Percentiles rank a stretch among this genome's conserved stretches.
These are phyloP conservation scores for Tinea semifulvella DNA, from an alignment of 2,888 invertebrate species.

Conservation along the genomic window DNA sequence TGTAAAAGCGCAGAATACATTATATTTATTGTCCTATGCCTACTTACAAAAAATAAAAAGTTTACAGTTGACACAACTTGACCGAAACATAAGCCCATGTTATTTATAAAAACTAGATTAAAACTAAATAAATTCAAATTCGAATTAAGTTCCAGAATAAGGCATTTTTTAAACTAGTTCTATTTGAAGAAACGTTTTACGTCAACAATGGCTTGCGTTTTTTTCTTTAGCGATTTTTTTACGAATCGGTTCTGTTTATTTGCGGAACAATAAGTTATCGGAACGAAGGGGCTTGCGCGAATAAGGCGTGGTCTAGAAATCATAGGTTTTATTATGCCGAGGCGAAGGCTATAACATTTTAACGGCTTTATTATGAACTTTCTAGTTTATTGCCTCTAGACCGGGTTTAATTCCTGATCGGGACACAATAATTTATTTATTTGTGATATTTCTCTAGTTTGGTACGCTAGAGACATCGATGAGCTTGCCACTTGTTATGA, in stretches of 20 bases:
- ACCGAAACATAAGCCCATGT: too few species aligned
- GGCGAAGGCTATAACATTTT: slow-evolving; percentile 25
- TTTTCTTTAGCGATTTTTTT: slow-evolving; percentile 1
- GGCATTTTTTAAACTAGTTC: not conserved
- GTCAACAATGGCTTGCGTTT: slow-evolving; percentile 10
- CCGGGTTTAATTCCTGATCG: too few species aligned
- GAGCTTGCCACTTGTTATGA: too few species aligned
- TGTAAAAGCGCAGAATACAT: too few species aligned
- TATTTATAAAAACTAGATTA: too few species aligned
- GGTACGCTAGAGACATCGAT: too few species aligned
- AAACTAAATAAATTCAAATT: not conserved
- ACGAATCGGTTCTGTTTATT: not conserved
- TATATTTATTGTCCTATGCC: too few species aligned
- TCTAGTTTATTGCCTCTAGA: too few species aligned
- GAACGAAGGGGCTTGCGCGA: slow-evolving; percentile 12
- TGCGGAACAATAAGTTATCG: slow-evolving; percentile 9
- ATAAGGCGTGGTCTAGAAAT: slow-evolving; percentile 11
- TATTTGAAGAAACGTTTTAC: not conserved
- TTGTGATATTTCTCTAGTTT: too few species aligned
- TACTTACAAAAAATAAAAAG: too few species aligned
- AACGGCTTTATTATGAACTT: slow-evolving; percentile 32
- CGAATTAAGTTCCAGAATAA: not conserved
- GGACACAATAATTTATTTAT: too few species aligned
- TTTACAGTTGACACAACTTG: too few species aligned
- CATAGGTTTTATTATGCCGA: slow-evolving; percentile 2